Conservation (phyloP, 2,113 vertebrate genomes). For the Xiphophorus hellerii region DNA sequence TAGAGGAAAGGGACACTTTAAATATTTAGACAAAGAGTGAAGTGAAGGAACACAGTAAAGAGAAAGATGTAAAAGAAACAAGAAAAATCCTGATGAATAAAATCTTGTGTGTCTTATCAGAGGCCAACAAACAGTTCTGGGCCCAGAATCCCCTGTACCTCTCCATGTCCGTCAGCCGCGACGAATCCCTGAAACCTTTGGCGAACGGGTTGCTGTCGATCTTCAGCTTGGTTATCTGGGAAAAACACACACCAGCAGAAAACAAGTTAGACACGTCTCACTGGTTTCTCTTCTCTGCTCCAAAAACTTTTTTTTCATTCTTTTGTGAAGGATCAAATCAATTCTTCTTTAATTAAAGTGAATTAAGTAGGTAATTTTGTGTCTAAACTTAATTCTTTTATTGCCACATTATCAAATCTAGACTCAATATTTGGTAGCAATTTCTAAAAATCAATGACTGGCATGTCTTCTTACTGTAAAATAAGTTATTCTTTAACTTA, state of each 20-base stretch:
- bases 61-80: background rate
- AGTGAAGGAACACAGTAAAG: too few species aligned
- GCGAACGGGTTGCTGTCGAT: constrained; percentile 99
- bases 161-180: constrained; percentile 98
- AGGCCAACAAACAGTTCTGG: constrained; percentile 61
- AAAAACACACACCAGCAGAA: constrained; percentile 34
- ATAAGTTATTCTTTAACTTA: background rate
- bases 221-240: constrained; percentile 98
- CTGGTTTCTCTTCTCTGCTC: background rate
- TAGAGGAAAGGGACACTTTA: too few species aligned
- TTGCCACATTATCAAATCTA: background rate
- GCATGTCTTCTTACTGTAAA: background rate
- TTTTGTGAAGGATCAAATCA: too few species aligned
- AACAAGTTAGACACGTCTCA: background rate
- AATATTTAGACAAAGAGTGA: too few species aligned
- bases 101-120: constrained; percentile 72
- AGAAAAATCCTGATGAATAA: background rate
- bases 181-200: constrained; percentile 99
- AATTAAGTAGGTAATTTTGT: too few species aligned
- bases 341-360: too few species aligned
- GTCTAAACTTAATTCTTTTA: background rate
- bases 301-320: background rate
- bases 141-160: constrained; percentile 91
- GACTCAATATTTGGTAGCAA: background rate
- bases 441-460: background rate